Evolutionary conservation across 2,888 invertebrate species (phyloP), one percentile per base, ranked within the genome.

Genomic region (Aproaerema taeniolella): DNA sequence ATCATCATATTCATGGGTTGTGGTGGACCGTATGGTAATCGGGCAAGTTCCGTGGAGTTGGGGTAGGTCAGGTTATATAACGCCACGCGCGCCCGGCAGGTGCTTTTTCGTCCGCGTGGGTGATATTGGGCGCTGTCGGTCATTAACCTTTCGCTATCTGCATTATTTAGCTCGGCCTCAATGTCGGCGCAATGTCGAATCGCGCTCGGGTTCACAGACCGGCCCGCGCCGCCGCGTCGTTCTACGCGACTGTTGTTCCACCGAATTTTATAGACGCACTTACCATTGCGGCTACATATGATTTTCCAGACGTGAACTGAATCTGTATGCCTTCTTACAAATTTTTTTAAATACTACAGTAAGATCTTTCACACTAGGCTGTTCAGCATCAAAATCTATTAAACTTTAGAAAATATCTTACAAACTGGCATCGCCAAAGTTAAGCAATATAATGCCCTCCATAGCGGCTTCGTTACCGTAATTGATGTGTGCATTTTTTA

Each of bases 161-260:
- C 77, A 78, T 80, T 79, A 80, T 82, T 83, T 78, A 72, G 81
- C 77, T 68, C 73, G 75, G 63, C n/a, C 77, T 69, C 77, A 85
- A 83, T 79, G 83, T 73, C 83, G 80, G 66, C 71, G 65, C 83
- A 85, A 86, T 81, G 85, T 85, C 85, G 81, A 74, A 67, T 64
- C 70, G 67, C 68, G 63, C 66, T 75, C 64, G 72, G 57, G 26
- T 26, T 26, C 26, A 26, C 26, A 26, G 26, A 26, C 26, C 26
- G 6, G 26, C 26, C 26, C 4, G 26, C 26, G 26, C n/a, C n/a
- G 61, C 55, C 71, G 74, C 71, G 74, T n/a, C n/a, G n/a, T 71
- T 72, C 72, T 65, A 64, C 68, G 56, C 68, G 63, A 54, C 63
- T 67, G 66, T 67, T 71, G 62, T 67, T 72, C 71, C 60, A 67